Evolutionary conservation across 2,797 vertebrate genomes (phyloP).

Genomic region (Chiroxiphia lanceolata): DNA sequence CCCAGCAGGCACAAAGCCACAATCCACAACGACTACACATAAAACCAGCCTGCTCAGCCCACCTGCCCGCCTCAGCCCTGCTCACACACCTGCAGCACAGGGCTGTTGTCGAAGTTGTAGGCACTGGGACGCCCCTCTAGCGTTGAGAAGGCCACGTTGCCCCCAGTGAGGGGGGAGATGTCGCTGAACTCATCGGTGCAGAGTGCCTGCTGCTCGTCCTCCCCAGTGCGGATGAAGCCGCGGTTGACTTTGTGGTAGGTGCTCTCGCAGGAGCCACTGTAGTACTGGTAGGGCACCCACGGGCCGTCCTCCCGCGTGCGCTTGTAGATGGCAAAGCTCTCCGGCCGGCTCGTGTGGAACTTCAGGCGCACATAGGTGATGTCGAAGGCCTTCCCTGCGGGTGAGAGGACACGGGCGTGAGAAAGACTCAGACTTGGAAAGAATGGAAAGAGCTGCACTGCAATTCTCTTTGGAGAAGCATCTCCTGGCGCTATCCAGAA

Average conservation of each 20-base stretch:
- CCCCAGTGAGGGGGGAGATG: conserved; percentile 95
- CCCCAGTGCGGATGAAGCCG: conserved; percentile 90
- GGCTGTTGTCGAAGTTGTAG: conserved; percentile 96
- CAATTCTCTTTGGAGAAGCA: background rate
- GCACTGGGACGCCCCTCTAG: conserved; percentile 93
- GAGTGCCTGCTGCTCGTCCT: conserved; percentile 92
- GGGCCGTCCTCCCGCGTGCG: conserved; percentile 83
- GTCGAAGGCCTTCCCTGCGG: conserved; percentile 93
- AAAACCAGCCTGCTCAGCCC: background rate
- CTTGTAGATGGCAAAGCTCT: conserved; percentile 97
- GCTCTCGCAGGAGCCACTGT: conserved; percentile 95
- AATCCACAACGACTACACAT: accelerated
- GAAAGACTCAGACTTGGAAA: background rate
- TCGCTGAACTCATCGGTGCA: conserved; percentile 98
- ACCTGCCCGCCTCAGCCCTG: accelerated
- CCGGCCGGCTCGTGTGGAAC: conserved; percentile 96
- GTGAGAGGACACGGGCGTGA: background rate
- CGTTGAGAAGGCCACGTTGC: conserved; percentile 96
- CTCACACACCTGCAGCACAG: conserved; percentile 87
- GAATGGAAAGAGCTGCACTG: background rate
- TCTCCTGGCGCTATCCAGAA: background rate
- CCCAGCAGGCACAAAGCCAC: accelerated
- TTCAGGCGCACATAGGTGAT: conserved; percentile 96
- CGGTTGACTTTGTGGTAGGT: conserved; percentile 85
- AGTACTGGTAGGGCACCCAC: conserved; percentile 95